Evolutionary conservation across 2,888 invertebrate genomes (phyloP), one percentile per base, ranked within the genome.

Genomic region (Calliphora vomitoria): DNA sequence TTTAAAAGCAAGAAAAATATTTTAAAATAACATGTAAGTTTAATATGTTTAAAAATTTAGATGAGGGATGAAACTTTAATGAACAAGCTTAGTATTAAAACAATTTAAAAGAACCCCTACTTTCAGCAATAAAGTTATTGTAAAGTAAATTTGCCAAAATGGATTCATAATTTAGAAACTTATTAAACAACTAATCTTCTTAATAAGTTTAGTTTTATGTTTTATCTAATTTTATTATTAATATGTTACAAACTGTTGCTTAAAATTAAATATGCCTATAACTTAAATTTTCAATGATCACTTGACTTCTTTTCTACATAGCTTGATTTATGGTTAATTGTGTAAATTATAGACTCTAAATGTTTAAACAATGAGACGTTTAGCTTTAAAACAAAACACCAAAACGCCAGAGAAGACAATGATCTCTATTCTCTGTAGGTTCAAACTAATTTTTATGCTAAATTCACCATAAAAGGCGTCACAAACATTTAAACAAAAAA

Each of bases 381-480:
- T 41, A 8, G 2, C 53, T 41, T 55, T 6, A 38, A 25, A 41
- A 78, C 47, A 50, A 41, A 64, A 41, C 8, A 41, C 25, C 8
- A 50, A 60, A 31, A 8, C 4, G 15, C 13, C 4, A 31, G 38
- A 35, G 1, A 64, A 64, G 10, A 66, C 41, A 53, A 20, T 38
- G 64, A 35, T 50, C 50, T 64, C 15, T 68, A 44, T 78, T 55
- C 25, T 55, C 41, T 68, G 35, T 78, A 50, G 78, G 53, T 66
- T 60, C 18, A 18, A 76, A 47, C 31, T 25, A 76, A 68, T 78
- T 53, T 53, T 44, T 25, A 60, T 55, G 69, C 53, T 50, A 47
- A 58, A 47, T 20, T 69, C 20, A 31, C 53, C 78, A 79, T 38
- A 79, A 79, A 74, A 79, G 74, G 86, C 68, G 82, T 82, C 44